Base-by-base conservation (phyloP, 2,888 invertebrate genomes). In the Caenorhabditis zanzibari region DNA sequence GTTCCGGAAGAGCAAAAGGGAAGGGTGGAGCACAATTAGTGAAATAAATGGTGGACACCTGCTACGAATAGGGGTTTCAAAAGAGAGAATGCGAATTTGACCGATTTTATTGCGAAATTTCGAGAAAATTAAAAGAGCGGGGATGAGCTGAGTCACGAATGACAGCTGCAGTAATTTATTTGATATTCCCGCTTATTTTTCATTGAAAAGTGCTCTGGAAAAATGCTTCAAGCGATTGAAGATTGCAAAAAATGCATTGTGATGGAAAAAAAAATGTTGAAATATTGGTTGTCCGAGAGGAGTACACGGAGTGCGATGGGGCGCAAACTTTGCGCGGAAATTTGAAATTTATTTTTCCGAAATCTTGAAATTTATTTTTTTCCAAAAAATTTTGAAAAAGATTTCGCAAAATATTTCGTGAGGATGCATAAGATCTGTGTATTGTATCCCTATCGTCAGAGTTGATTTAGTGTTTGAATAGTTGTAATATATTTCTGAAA, bases 61-160 rank as follows among this genome's bases (percentile, higher is more conserved):
- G 69, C 76, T 76, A 38, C 47, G 28, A 49, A 44, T 49, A 22
- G 49, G 16, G 12, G 24, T 32, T 49, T n/a, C 49, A 47, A 49
- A 32, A 28, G 41, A 26, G 28, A 28, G 38, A 28, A 64, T 63
- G 66, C 58, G 66, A 75, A 66, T 75, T 44, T 22, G n/a, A 24
- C 56, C 38, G 32, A 32, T 10, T 64, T 41, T 22, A 75, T 76
- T 76, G 76, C 76, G 76, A 76, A 76, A 76, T 76, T 56, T 58
- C 32, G 38, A 2, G 7, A 44, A 66, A 75, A 19, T 63, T 9
- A 12, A 35, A n/a, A 16, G 26, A 63, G 64, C 24, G 44, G 28
- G 66, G 61, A 80, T 73, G 32, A 68, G 52, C 38, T 61, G 14
- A 12, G 2, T 2, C 12, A 4, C 3, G 5, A 35, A 35, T 56